Evolutionary conservation across 2,888 invertebrate species (phyloP).

Genomic region (Tridacna crocea): DNA sequence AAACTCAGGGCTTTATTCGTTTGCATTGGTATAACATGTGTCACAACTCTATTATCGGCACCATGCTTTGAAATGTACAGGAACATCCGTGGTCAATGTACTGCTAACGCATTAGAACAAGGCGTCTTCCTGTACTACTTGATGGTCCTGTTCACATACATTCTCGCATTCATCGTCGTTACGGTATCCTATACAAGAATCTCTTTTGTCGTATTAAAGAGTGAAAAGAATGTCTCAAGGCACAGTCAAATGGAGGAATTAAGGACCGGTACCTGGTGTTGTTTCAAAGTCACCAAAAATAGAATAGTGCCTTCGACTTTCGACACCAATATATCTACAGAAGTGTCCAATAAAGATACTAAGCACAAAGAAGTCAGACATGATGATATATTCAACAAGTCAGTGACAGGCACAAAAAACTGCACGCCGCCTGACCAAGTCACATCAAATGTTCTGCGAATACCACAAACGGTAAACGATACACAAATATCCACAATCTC

Average conservation of each 20-base stretch:
- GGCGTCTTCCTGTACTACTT: constrained; percentile 33
- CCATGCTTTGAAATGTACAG: constrained; percentile 48
- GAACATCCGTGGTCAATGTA: constrained; percentile 30
- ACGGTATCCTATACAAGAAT: constrained; percentile 36
- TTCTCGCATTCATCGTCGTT: constrained; percentile 20
- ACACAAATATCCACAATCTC: not conserved
- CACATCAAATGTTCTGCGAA: not conserved
- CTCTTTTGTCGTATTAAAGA: constrained; percentile 10
- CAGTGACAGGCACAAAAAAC: not conserved
- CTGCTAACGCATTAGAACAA: not conserved
- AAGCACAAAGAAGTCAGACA: no score
- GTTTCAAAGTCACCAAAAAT: not conserved
- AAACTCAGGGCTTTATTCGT: constrained; percentile 22
- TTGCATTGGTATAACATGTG: constrained; percentile 27
- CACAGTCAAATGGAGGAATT: not conserved
- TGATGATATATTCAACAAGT: no score
- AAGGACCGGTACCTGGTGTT: not conserved
- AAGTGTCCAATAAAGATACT: no score
- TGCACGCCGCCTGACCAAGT: not conserved
- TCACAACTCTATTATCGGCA: constrained; percentile 31
- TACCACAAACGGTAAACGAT: not conserved
- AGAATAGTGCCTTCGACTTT: constrained; percentile 11
- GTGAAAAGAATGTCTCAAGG: constrained; percentile 26
- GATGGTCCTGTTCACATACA: constrained; percentile 38
- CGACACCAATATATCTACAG: not conserved